Evolutionary conservation across 2,888 invertebrate genomes (phyloP).

Genomic region (Nineta flava): DNA sequence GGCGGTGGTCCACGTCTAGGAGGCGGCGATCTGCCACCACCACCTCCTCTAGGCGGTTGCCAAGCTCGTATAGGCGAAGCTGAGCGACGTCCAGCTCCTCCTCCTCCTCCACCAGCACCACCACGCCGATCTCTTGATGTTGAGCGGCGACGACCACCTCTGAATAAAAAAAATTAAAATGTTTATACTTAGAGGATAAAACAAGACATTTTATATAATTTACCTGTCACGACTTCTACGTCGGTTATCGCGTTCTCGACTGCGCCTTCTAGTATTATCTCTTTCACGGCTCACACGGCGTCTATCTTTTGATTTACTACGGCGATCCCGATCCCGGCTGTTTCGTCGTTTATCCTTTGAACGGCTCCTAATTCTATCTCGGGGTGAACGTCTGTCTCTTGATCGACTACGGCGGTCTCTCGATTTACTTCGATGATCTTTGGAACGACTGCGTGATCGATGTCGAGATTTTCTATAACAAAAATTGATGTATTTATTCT

Average conservation of each 20-base stretch:
- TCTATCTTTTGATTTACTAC: slow-evolving; percentile 11
- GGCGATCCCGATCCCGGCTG: slow-evolving; percentile 17
- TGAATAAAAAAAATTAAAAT: neutral
- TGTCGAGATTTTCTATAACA: slow-evolving; percentile 6
- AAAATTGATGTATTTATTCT: neutral
- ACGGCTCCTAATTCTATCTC: slow-evolving; percentile 15
- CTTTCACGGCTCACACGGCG: slow-evolving; percentile 14
- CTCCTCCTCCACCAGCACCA: too few relatives aligned
- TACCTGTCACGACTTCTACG: slow-evolving; percentile 9
- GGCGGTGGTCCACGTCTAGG: slow-evolving; percentile 38
- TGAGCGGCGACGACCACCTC: slow-evolving; percentile 11
- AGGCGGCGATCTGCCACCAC: slow-evolving; percentile 23
- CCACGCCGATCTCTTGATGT: slow-evolving; percentile 11
- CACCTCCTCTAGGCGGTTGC: slow-evolving; percentile 19
- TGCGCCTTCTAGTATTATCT: slow-evolving; percentile 11
- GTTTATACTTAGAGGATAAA: too few relatives aligned
- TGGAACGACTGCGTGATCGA: slow-evolving; percentile 3
- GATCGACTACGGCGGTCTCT: slow-evolving; percentile 9
- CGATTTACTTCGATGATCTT: slow-evolving; percentile 4
- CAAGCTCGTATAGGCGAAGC: slow-evolving; percentile 22
- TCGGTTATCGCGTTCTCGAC: neutral
- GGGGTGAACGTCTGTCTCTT: slow-evolving; percentile 15
- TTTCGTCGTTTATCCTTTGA: slow-evolving; percentile 22
- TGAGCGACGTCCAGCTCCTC: slow-evolving; percentile 8
- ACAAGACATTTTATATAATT: neutral